A percentile compares a stretch with the other conserved stretches of the same genome.
These are phyloP conservation scores for Trachelus stipa DNA, from an alignment of 2,888 invertebrate species.

Conservation along the genomic window DNA sequence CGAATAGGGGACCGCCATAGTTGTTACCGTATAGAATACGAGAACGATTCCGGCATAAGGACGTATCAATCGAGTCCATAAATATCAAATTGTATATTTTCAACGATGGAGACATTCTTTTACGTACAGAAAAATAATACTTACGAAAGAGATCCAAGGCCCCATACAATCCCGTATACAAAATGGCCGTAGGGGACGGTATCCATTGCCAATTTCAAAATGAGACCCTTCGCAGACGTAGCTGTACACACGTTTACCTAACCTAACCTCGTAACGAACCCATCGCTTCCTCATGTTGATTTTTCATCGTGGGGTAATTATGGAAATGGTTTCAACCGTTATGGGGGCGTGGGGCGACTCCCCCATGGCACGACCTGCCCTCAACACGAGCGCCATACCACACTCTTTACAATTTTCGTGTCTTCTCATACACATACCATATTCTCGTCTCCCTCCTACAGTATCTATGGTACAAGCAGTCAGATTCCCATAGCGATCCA, in stretches of 20 bases:
- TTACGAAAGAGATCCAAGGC: background rate
- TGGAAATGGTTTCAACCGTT: conserved; percentile 60
- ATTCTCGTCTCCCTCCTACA: background rate
- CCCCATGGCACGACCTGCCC: conserved; percentile 47
- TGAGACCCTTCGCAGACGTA: background rate
- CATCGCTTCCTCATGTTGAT: conserved; percentile 21
- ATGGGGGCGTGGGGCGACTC: conserved; percentile 48
- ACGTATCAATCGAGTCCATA: background rate
- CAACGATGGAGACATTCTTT: background rate
- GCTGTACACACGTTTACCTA: background rate
- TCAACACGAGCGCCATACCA: conserved; percentile 8
- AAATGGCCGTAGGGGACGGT: background rate
- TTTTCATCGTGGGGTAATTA: conserved; percentile 48
- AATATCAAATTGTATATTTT: background rate
- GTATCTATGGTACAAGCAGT: background rate
- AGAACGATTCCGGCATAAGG: background rate
- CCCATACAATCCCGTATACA: background rate
- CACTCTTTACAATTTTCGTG: conserved; percentile 32
- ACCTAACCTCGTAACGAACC: background rate
- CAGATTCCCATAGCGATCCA: background rate
- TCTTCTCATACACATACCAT: conserved; percentile 22
- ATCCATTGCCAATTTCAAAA: background rate
- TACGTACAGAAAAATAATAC: background rate
- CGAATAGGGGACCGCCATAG: background rate
- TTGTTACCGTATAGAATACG: background rate